Evolutionary conservation across 1,140 invertebrate genomes (phyloP).

Genomic region (Drosophila miranda): DNA sequence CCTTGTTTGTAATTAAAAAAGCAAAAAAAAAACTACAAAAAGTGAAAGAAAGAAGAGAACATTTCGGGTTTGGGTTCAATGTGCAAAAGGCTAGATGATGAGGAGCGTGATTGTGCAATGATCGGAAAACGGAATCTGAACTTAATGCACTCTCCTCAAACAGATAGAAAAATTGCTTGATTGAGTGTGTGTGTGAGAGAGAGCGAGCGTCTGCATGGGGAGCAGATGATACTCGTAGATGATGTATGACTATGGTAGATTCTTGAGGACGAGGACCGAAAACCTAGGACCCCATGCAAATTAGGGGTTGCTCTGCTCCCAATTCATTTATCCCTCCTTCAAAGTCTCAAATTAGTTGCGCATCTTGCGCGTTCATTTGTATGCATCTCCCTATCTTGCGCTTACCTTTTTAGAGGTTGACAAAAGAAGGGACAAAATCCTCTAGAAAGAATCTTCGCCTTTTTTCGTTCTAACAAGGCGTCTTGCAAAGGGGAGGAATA

Average conservation of each 20-base stretch:
- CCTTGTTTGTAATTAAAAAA: slow-evolving; percentile 69
- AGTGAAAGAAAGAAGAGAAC: slow-evolving; percentile 12
- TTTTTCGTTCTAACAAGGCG: slow-evolving; percentile 23
- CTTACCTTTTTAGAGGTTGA: slow-evolving; percentile 42
- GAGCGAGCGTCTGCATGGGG: slow-evolving; percentile 14
- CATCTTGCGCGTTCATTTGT: slow-evolving; percentile 38
- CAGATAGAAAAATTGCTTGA: slow-evolving; percentile 53
- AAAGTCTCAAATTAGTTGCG: slow-evolving; percentile 54
- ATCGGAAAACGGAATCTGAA: slow-evolving; percentile 37
- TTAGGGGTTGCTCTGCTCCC: slow-evolving; percentile 40
- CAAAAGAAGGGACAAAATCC: slow-evolving; percentile 48
- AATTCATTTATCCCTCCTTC: slow-evolving; percentile 34
- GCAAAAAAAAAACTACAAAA: slow-evolving; percentile 32
- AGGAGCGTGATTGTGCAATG: slow-evolving; percentile 70
- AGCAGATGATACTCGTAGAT: slow-evolving; percentile 16
- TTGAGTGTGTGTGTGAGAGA: slow-evolving; percentile 30
- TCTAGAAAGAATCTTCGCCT: slow-evolving; percentile 29
- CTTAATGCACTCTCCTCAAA: slow-evolving; percentile 35
- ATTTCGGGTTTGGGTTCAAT: slow-evolving; percentile 56
- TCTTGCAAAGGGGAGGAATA: slow-evolving; percentile 21
- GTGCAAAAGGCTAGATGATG: slow-evolving; percentile 68
- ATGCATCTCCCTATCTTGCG: slow-evolving; percentile 7
- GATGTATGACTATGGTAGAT: not conserved
- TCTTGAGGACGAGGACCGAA: slow-evolving; percentile 2
- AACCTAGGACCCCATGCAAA: slow-evolving; percentile 23